A percentile compares a stretch with the other conserved stretches of the same genome.
Conservation (phyloP, 1,140 invertebrate species). For the Hypothenemus hampei region DNA sequence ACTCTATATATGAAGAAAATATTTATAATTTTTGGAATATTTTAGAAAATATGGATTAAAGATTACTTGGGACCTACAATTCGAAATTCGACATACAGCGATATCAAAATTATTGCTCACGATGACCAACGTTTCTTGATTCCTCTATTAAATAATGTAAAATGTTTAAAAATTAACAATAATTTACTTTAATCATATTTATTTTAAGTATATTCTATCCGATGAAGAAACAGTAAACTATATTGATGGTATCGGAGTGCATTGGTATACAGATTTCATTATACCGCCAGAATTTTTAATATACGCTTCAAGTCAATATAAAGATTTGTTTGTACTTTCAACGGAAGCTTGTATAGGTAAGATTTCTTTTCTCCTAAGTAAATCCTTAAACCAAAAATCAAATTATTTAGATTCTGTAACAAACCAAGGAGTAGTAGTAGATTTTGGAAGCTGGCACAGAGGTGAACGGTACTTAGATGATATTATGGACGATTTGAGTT, state of each 20-base stretch:
- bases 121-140: constrained; percentile 68
- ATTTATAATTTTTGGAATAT: not conserved
- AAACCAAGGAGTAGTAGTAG: not conserved
- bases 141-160: constrained; percentile 43
- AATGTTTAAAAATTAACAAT: constrained; percentile 5
- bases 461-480: constrained; percentile 56
- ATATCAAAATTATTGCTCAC: constrained; percentile 60
- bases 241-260: constrained; percentile 75
- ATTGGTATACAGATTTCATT: constrained; percentile 70
- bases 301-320: constrained; percentile 53
- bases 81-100: constrained; percentile 50
- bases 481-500: constrained; percentile 51
- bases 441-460: constrained; percentile 47
- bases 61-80: constrained; percentile 66
- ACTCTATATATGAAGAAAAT: constrained; percentile 31
- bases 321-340: constrained; percentile 67
- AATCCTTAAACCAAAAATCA: not conserved
- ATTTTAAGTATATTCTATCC: constrained; percentile 19
- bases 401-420: not conserved
- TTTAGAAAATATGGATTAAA: constrained; percentile 58
- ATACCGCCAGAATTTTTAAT: constrained; percentile 52
- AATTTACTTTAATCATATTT: not conserved
- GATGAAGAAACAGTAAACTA: constrained; percentile 50
- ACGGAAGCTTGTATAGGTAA: constrained; percentile 65
- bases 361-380: not conserved